Base-by-base conservation (phyloP, 2,797 vertebrate species). In the Parotocinclus haroldoi region DNA sequence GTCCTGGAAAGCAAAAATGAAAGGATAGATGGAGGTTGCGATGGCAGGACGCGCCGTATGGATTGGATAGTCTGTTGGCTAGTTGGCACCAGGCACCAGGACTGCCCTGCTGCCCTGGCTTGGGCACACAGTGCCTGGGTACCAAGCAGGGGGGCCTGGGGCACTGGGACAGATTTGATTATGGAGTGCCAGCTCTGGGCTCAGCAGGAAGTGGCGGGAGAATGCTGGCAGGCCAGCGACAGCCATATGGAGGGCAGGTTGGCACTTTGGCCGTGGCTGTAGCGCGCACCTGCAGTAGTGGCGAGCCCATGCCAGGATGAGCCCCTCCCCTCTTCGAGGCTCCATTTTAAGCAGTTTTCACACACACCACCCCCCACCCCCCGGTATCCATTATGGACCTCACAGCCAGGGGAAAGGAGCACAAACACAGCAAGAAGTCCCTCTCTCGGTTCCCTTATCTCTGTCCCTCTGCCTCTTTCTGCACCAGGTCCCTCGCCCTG, bases 221-320 rank as follows among this genome's bases (percentile, higher is more conserved):
- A 86, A 85, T 85, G 86, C 89, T 91, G 92, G 91, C 91, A 90
- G 78, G 87, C 84, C 0, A 73, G 84, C 85, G 75, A 85, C 82
- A 76, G 89, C 87, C 90, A 91, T 92, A 91, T 91, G 91, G 89
- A 84, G 80, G 87, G 87, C 88, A 90, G 88, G 88, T 90, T 88
- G 89, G 86, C 83, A 82, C 80, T 89, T 90, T 91, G 89, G 88
- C 90, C 87, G 84, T 81, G 80, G 79, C 81, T 75, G 48, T 76
- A 78, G 80, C 7, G 75, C 81, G 80, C 92, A 93, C 91, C 91
- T 93, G 92, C 88, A 84, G 83, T 78, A 76, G 85, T 80, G 78
- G 84, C 79, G 76, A 82, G 83, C 80, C 69, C 61, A 65, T 80
- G 90, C 90, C 90, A 89, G 86, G 79, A 10, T 60, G 42, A 54